Evolutionary conservation across 2,113 vertebrate species (phyloP).

Genomic region (Ptilonorhynchus violaceus): DNA sequence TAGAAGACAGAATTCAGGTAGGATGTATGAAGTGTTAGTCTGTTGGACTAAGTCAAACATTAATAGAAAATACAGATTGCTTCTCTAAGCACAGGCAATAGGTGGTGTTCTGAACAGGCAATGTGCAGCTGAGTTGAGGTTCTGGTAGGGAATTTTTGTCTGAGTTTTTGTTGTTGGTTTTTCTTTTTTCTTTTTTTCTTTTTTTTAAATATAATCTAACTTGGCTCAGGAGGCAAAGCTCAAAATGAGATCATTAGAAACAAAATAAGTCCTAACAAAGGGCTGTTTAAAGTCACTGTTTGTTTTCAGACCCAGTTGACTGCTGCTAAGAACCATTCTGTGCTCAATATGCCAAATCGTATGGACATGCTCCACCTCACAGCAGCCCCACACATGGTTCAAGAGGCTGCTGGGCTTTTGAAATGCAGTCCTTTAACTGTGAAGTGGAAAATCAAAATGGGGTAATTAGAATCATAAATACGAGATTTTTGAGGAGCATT

Average conservation of each 20-base stretch:
- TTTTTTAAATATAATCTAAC: neutral
- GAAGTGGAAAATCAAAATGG: constrained; percentile 33
- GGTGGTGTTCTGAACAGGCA: neutral
- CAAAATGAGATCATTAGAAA: constrained; percentile 52
- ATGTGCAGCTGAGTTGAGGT: neutral
- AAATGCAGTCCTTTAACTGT: constrained; percentile 22
- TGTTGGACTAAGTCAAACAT: constrained; percentile 49
- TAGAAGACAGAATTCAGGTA: constrained; percentile 62
- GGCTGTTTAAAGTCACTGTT: constrained; percentile 59
- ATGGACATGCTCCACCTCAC: constrained; percentile 55
- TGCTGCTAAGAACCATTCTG: constrained; percentile 53
- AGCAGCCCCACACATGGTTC: constrained; percentile 54
- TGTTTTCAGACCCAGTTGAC: constrained; percentile 61
- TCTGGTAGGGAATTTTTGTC: neutral
- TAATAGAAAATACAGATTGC: constrained; percentile 51
- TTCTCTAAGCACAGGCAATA: neutral
- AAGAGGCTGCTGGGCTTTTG: constrained; percentile 45
- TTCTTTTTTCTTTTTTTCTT: neutral
- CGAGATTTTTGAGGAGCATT: neutral
- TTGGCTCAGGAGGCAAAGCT: constrained; percentile 10
- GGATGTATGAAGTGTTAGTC: constrained; percentile 56
- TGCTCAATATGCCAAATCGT: constrained; percentile 56
- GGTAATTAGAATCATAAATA: constrained; percentile 32
- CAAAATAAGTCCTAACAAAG: constrained; percentile 49
- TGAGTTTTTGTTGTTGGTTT: neutral